A percentile compares a stretch with the other conserved stretches of the same genome.
Conservation (phyloP, 2,797 vertebrate species). For the Coregonus ussuriensis region DNA sequence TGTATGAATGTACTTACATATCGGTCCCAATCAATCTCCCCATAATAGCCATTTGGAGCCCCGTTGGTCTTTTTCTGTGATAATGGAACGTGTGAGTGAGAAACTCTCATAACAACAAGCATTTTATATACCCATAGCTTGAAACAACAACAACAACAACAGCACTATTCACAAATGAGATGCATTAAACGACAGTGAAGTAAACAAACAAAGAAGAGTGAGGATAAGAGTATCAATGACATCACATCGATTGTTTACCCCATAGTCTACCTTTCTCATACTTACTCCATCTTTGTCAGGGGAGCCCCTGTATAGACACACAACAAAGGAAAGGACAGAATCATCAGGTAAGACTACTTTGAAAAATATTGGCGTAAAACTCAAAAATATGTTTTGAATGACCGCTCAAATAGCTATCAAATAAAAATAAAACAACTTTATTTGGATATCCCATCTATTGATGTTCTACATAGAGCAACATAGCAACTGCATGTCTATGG, state of each 20-base stretch:
- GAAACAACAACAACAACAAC: neutral
- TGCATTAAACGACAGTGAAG: neutral
- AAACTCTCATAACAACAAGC: conserved; percentile 1
- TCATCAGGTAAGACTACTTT: neutral
- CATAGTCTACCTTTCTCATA: conserved; percentile 45
- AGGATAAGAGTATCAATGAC: neutral
- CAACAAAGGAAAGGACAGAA: neutral
- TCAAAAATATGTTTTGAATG: neutral
- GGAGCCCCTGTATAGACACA: conserved; percentile 80
- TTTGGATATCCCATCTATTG: too few species aligned
- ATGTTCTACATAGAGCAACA: neutral
- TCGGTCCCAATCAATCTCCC: conserved; percentile 99
- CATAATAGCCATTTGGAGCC: conserved; percentile 95
- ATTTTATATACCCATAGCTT: neutral
- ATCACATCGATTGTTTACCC: neutral
- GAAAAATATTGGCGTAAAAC: neutral
- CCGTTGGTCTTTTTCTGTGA: conserved; percentile 94
- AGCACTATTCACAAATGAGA: neutral
- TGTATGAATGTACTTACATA: conserved; percentile 88
- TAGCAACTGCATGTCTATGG: too few species aligned
- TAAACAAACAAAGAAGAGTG: neutral
- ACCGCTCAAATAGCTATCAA: neutral
- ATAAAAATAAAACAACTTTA: too few species aligned
- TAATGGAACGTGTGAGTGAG: conserved; percentile 25
- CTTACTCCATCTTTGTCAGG: conserved; percentile 94